A percentile compares a stretch with the other conserved stretches of the same genome.
These are phyloP conservation scores for Hydrozoanthus gracilis DNA, from an alignment of 92 coral and sea anemone species.

Conservation along the genomic window DNA sequence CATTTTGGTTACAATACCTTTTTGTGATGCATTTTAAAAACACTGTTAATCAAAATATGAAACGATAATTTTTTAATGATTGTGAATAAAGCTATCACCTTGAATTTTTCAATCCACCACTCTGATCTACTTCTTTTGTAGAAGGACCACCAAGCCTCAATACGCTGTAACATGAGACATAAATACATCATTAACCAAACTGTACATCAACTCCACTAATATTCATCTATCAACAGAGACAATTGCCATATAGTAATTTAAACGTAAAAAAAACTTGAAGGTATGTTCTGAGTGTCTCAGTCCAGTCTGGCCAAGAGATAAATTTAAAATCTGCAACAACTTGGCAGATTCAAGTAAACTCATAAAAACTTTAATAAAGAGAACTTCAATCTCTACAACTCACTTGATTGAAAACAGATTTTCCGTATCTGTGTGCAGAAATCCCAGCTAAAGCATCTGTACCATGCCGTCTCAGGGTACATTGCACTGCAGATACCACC, in stretches of 20 bases:
- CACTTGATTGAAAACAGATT: conserved; percentile 63
- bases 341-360: background rate
- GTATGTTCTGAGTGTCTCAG: too few relatives aligned
- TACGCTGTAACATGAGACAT: conserved; percentile 20
- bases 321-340: background rate
- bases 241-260: too few relatives aligned
- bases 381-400: conserved; percentile 4
- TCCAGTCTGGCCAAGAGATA: too few relatives aligned
- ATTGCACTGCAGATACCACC: conserved; percentile 55
- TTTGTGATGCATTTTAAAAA: too few relatives aligned
- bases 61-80: background rate
- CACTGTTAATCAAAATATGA: background rate
- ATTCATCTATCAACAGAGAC: too few relatives aligned
- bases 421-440: conserved; percentile 62
- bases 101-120: conserved; percentile 58
- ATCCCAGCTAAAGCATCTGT: conserved; percentile 48
- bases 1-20: too few relatives aligned
- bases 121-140: conserved; percentile 51
- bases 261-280: too few relatives aligned
- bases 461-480: conserved; percentile 54
- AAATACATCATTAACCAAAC: too few relatives aligned
- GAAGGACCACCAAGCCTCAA: conserved; percentile 59
- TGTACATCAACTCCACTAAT: too few relatives aligned
- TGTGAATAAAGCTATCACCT: conserved; percentile 5
- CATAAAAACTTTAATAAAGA: background rate